phyloP scores from a whole-genome alignment of 2,113 vertebrate species.

The Pelodiscus sinensis region DNA sequence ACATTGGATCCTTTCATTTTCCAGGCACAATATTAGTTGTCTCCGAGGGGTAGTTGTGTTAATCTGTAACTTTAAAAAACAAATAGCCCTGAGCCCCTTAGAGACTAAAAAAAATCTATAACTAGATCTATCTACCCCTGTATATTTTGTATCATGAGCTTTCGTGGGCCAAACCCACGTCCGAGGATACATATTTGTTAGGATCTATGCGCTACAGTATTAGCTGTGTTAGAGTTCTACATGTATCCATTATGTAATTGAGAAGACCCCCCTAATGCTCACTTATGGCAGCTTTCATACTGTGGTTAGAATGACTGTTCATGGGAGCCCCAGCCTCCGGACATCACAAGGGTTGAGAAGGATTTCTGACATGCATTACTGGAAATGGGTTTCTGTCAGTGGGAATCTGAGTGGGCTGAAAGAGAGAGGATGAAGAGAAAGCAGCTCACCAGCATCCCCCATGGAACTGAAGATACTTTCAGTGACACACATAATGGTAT shows the following conservation, averaged over 20 bases:
- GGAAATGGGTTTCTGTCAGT: accelerated
- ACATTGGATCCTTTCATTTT: background rate
- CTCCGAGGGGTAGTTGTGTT: background rate
- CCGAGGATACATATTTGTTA: too few species aligned
- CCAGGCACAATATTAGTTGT: accelerated
- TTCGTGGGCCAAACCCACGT: too few species aligned
- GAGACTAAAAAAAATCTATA: too few species aligned
- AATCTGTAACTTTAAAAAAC: too few species aligned
- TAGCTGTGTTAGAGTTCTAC: background rate
- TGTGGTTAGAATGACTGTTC: accelerated
- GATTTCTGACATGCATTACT: background rate
- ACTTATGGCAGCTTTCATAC: accelerated
- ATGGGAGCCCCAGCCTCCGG: background rate
- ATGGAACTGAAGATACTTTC: conserved; percentile 99
- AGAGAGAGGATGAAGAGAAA: accelerated
- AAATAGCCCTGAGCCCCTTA: too few species aligned
- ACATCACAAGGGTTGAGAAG: accelerated
- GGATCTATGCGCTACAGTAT: accelerated
- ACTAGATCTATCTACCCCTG: too few species aligned
- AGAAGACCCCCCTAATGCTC: background rate
- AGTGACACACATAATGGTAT: conserved; percentile 99
- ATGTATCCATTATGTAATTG: background rate
- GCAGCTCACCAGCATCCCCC: conserved; percentile 95
- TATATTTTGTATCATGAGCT: too few species aligned
- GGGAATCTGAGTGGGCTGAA: accelerated